Conservation (phyloP, 1,140 invertebrate species). For the Bombus confusus region DNA sequence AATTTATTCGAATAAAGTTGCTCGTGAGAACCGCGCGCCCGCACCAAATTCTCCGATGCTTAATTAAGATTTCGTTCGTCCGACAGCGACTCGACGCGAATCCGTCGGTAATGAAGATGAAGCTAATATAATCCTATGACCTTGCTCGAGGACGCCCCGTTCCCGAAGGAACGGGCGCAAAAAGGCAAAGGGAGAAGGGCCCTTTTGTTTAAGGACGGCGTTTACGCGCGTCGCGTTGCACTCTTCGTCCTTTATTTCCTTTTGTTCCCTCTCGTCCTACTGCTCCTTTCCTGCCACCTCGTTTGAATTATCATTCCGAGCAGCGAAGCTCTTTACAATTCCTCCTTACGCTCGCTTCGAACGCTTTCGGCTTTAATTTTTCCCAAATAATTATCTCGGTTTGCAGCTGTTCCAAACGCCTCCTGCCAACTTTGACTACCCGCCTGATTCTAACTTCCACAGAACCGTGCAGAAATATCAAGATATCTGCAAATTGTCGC, state of each 20-base stretch:
- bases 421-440: neutral
- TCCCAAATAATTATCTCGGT: constrained; percentile 19
- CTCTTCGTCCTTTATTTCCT: constrained; percentile 37
- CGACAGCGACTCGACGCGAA: neutral
- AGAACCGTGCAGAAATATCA: too few relatives aligned
- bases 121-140: constrained; percentile 64
- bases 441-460: too few relatives aligned
- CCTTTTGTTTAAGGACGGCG: constrained; percentile 63
- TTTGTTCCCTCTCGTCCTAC: constrained; percentile 3
- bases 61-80: constrained; percentile 44
- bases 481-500: too few relatives aligned
- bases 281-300: neutral
- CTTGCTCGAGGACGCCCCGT: constrained; percentile 44
- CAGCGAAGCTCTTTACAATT: neutral
- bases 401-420: neutral
- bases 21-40: neutral
- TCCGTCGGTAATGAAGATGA: constrained; percentile 31
- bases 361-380: constrained; percentile 9
- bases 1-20: constrained; percentile 28
- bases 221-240: constrained; percentile 41
- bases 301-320: constrained; percentile 43
- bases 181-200: constrained; percentile 8
- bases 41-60: constrained; percentile 13
- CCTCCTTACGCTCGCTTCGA: neutral
- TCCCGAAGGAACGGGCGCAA: neutral